A percentile compares a stretch with the other conserved stretches of the same genome.
phyloP scores from a whole-genome alignment of 2,888 invertebrate species.

The Eretmocerus hayati region DNA sequence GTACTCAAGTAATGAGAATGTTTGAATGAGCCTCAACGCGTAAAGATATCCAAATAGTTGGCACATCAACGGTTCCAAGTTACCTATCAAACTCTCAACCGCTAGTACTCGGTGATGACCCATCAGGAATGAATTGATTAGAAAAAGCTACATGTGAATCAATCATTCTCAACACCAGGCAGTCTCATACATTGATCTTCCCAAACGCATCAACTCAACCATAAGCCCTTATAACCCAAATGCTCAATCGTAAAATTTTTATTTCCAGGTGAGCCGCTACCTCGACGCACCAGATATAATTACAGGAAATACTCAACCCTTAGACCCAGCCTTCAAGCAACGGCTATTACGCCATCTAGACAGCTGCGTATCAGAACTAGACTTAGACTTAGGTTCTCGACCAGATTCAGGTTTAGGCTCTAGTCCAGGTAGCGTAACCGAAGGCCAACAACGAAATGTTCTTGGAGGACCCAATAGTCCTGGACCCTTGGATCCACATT shows the following conservation, averaged over 20 bases:
- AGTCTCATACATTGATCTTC: too few relatives aligned
- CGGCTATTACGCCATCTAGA: conserved; percentile 56
- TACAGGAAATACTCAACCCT: conserved; percentile 50
- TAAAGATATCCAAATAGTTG: too few relatives aligned
- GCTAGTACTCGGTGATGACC: too few relatives aligned
- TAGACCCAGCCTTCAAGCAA: conserved; percentile 55
- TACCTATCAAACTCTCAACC: too few relatives aligned
- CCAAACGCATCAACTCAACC: too few relatives aligned
- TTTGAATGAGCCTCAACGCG: too few relatives aligned
- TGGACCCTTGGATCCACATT: conserved; percentile 22
- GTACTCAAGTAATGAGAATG: too few relatives aligned
- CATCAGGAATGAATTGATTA: too few relatives aligned
- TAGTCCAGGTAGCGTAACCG: conserved; percentile 44
- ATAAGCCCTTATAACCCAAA: too few relatives aligned
- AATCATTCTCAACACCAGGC: too few relatives aligned
- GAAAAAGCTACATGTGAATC: too few relatives aligned
- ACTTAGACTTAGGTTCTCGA: conserved; percentile 51
- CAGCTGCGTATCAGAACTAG: conserved; percentile 57
- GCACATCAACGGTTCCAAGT: too few relatives aligned
- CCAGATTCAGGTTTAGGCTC: conserved; percentile 44
- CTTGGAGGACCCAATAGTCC: conserved; percentile 36
- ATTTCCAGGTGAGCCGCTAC: conserved; percentile 50
- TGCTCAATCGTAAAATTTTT: neutral
- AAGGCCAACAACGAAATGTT: conserved; percentile 24
- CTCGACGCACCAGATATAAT: conserved; percentile 58